Conservation (phyloP, 2,113 vertebrate species). For the Ginglymostoma cirratum region DNA sequence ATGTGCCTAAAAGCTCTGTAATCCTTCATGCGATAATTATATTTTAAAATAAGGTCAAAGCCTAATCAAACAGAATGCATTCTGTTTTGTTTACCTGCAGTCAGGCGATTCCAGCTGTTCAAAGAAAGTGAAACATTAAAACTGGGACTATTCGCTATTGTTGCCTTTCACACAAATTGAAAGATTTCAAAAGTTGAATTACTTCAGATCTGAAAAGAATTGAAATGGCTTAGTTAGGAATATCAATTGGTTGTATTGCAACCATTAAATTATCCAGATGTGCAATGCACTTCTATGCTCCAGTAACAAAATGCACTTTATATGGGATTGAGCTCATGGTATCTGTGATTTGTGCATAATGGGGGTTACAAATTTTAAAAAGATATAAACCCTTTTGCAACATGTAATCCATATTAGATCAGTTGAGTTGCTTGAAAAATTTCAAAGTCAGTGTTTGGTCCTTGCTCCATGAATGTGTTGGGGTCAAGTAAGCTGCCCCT, state of each 20-base stretch:
- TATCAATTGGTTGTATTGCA: not conserved
- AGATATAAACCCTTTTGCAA: not conserved
- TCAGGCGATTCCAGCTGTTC: not conserved
- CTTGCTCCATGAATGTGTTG: not conserved
- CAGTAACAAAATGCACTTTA: not conserved
- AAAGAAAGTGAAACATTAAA: not conserved
- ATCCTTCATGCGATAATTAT: not conserved
- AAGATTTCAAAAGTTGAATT: slow-evolving; percentile 11
- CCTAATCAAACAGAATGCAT: not conserved
- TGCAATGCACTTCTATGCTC: not conserved
- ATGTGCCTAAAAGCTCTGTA: slow-evolving; percentile 24
- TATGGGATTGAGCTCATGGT: not conserved
- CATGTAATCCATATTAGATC: not conserved
- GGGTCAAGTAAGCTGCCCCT: not conserved
- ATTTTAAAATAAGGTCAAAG: slow-evolving; percentile 18
- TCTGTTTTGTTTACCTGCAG: not conserved
- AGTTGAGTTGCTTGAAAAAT: not conserved
- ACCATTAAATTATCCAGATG: not conserved
- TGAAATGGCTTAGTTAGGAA: not conserved
- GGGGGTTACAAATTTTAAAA: not conserved
- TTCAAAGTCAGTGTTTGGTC: not conserved
- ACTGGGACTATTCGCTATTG: not conserved
- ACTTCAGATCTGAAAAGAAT: not conserved
- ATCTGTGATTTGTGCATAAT: not conserved
- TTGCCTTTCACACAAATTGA: not conserved